Base-by-base conservation (phyloP, 1,140 invertebrate genomes). In the Gonioctena quinquepunctata region DNA sequence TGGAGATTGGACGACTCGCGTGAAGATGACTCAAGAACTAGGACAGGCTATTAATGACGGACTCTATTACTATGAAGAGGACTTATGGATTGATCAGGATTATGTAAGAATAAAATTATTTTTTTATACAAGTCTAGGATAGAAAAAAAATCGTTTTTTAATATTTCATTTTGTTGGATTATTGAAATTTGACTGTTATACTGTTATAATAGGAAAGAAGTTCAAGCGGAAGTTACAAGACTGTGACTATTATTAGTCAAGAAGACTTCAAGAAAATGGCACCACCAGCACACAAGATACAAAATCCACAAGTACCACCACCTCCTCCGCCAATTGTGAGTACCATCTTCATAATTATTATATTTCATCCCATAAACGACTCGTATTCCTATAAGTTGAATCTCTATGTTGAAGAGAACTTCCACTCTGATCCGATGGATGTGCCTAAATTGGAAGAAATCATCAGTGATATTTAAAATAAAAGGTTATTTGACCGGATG, bases 21-120 rank as follows among this genome's bases (percentile, higher is more conserved):
- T 93, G 13, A 96, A 96, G 87, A 96, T 99, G 84, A 94, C 93
- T 5, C 93, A 97, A 83, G 96, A 99, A 79, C 85, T 98, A 68
- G 94, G 93, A 71, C 92, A 96, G 83, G 91, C 93, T 8, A 99
- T 99, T 74, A 97, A 98, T 80, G 95, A 99, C 85, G 97, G 96
- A 6, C 87, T 99, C 4, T 92, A 89, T 80, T 94, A 96, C 80
- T 99, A 99, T 81, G 97, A 99, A 85, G 93, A 96, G 79, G 93
- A 96, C 81, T 84, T 96, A 26, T 94, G 93, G 93, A 88, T 85
- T 19, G 76, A 74, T 27, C 27, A 65, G 28, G 84, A 84, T 28
- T 73, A 67, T 57, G 76, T 78, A 78, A 71, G 50, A 54, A 7
- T 42, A 42, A 6, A 7, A 42, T 42, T n/a, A 42, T 7, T 42